Conservation (phyloP, 2,113 vertebrate species). For the Pagrus major region DNA sequence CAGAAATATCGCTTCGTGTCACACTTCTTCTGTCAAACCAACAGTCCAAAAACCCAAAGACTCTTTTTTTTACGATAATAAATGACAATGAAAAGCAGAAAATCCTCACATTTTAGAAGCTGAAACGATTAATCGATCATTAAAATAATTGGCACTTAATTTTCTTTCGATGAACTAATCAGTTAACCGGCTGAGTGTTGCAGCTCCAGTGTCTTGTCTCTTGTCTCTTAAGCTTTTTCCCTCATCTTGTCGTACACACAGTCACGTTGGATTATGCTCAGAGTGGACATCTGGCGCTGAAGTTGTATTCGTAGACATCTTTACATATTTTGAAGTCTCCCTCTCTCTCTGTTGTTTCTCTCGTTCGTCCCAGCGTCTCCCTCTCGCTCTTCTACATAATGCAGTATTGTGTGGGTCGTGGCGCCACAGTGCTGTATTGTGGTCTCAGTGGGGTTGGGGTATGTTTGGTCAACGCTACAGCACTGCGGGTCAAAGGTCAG, state of each 20-base stretch:
- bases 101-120: too few relatives aligned
- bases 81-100: too few relatives aligned
- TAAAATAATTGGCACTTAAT: too few relatives aligned
- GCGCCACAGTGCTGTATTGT: conserved; percentile 77
- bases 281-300: neutral
- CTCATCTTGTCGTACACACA: neutral
- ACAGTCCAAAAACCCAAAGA: too few relatives aligned
- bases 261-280: neutral
- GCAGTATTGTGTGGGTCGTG: conserved; percentile 56
- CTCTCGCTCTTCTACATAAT: conserved; percentile 12
- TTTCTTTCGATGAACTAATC: too few relatives aligned
- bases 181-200: too few relatives aligned
- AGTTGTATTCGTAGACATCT: neutral
- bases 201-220: too few relatives aligned
- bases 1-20: neutral
- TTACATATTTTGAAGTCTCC: neutral
- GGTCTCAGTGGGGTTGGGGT: conserved; percentile 78
- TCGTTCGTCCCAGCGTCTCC: neutral
- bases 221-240: too few relatives aligned
- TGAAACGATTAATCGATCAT: too few relatives aligned
- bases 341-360: neutral
- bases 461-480: conserved; percentile 80
- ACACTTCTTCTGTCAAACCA: too few relatives aligned
- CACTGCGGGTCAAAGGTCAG: conserved; percentile 72
- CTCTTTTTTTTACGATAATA: too few relatives aligned